These are phyloP conservation scores for Elaeidobius kamerunicus DNA, from an alignment of 2,888 invertebrate species.

Conservation along the genomic window DNA sequence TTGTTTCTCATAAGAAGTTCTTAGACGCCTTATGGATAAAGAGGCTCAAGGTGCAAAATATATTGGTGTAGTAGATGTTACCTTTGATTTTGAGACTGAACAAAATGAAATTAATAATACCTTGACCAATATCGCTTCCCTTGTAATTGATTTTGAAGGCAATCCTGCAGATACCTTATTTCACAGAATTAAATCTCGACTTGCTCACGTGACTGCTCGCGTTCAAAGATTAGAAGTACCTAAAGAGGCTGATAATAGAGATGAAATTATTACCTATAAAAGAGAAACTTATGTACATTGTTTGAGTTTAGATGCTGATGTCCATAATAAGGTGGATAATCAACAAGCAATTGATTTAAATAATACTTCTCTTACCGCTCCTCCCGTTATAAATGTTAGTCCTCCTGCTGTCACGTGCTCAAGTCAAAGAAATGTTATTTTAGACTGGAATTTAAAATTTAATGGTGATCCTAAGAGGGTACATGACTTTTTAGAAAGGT, in stretches of 20 bases:
- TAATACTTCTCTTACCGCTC: background rate
- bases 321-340: background rate
- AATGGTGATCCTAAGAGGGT: background rate
- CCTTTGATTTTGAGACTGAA: too few species aligned
- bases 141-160: background rate
- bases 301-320: too few species aligned
- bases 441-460: background rate
- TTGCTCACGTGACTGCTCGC: background rate
- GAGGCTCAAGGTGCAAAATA: too few species aligned
- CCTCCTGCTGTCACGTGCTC: background rate
- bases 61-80: background rate
- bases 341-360: background rate
- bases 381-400: background rate
- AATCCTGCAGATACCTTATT: background rate
- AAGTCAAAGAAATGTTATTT: too few species aligned
- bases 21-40: too few species aligned
- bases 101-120: background rate
- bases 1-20: too few species aligned
- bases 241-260: background rate
- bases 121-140: background rate
- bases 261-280: too few species aligned
- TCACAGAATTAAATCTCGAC: background rate
- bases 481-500: background rate
- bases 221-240: background rate
- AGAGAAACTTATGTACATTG: background rate